These are phyloP conservation scores for Bryconaethiops microstoma DNA, from an alignment of 2,797 vertebrate genomes.

Conservation along the genomic window DNA sequence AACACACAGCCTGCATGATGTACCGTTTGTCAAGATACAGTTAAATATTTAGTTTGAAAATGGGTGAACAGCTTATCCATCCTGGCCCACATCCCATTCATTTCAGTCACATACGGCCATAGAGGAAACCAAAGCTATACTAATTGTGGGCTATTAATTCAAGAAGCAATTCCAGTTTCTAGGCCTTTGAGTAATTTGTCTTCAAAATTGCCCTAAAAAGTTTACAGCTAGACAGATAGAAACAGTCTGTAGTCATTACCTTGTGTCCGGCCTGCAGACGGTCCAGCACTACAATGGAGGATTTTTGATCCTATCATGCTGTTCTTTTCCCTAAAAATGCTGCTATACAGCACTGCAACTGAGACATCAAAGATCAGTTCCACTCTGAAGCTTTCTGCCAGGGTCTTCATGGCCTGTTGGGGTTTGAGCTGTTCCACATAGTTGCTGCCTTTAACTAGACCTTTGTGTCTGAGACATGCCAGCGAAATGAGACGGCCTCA, in stretches of 20 bases:
- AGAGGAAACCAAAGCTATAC: too few species aligned
- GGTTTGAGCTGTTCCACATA: neutral
- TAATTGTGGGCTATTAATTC: neutral
- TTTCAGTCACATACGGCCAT: neutral
- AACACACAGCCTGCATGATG: neutral
- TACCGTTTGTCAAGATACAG: neutral
- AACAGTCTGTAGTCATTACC: neutral
- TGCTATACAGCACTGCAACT: neutral
- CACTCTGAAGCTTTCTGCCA: neutral
- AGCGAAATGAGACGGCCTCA: too few species aligned
- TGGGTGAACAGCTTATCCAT: neutral
- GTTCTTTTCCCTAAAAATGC: neutral
- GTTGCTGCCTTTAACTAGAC: neutral
- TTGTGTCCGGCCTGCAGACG: neutral
- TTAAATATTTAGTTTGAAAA: constrained; percentile 12
- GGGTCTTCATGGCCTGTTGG: neutral
- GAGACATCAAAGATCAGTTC: neutral
- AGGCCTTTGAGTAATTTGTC: neutral
- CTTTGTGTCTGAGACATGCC: too few species aligned
- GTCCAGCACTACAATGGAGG: neutral
- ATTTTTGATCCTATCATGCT: too few species aligned
- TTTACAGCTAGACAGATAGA: neutral
- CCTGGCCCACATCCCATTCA: neutral
- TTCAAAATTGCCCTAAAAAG: neutral
- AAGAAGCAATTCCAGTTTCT: neutral